phyloP scores from a whole-genome alignment of 2,113 vertebrate species.

The Sander vitreus region DNA sequence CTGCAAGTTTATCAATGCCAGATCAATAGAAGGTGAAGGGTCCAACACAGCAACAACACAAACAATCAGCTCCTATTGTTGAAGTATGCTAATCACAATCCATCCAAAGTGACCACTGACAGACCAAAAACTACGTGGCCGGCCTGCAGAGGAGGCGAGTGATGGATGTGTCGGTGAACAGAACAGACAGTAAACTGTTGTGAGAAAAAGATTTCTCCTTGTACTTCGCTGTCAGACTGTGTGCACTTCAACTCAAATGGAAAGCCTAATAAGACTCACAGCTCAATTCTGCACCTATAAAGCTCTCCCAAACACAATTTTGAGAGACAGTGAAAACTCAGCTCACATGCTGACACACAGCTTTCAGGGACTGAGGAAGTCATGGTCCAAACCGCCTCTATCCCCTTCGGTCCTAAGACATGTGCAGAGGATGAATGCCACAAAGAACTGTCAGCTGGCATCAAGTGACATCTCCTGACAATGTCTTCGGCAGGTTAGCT shows the following conservation, averaged over 20 bases:
- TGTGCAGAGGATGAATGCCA: neutral
- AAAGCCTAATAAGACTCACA: slow-evolving; percentile 37
- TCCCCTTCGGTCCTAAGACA: neutral
- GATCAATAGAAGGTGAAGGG: slow-evolving; percentile 44
- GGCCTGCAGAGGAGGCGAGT: slow-evolving; percentile 17
- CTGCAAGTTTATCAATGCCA: slow-evolving; percentile 37
- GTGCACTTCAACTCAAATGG: slow-evolving; percentile 36
- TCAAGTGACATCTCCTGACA: slow-evolving; percentile 18
- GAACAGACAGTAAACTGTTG: slow-evolving; percentile 24
- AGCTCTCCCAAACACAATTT: slow-evolving; percentile 36
- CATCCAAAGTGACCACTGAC: slow-evolving; percentile 29
- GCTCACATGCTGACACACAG: slow-evolving; percentile 11
- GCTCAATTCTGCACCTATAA: slow-evolving; percentile 40
- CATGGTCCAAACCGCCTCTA: neutral
- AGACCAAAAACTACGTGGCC: slow-evolving; percentile 9
- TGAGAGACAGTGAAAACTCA: slow-evolving; percentile 32
- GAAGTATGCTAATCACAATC: slow-evolving; percentile 40
- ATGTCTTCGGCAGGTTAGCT: neutral
- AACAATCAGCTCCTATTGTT: slow-evolving; percentile 50
- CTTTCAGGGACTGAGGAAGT: slow-evolving; percentile 27
- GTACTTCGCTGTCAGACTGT: slow-evolving; percentile 37
- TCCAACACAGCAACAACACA: slow-evolving; percentile 31
- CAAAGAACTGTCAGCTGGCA: slow-evolving; percentile 1
- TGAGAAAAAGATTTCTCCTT: slow-evolving; percentile 39
- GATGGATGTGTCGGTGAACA: slow-evolving; percentile 47